phyloP scores from a whole-genome alignment of 2,113 vertebrate species.

The Prochilodus magdalenae region DNA sequence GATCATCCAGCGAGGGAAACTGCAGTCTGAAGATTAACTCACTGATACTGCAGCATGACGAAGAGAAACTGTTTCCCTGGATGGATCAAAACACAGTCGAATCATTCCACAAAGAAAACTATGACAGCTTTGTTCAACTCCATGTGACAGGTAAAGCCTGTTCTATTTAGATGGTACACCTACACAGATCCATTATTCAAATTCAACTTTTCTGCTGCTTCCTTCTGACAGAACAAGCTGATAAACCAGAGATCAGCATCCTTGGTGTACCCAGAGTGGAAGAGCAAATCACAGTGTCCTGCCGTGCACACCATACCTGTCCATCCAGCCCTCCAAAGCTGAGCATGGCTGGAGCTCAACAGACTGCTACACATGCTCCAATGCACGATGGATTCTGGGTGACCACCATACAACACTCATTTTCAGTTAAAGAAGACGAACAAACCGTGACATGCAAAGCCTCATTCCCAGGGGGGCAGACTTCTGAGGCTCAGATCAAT shows the following conservation, averaged over 20 bases:
- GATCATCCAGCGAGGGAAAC: constrained; percentile 7
- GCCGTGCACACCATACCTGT: constrained; percentile 62
- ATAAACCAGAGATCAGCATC: constrained; percentile 59
- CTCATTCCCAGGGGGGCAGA: constrained; percentile 52
- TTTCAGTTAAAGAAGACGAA: constrained; percentile 58
- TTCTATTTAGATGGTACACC: no score
- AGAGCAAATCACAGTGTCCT: constrained; percentile 59
- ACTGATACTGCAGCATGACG: not conserved
- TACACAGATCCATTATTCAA: no score
- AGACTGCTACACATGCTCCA: not conserved
- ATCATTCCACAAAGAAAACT: constrained; percentile 26
- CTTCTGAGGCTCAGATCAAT: constrained; percentile 45
- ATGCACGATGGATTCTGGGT: constrained; percentile 31
- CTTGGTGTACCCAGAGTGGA: constrained; percentile 58
- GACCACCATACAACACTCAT: constrained; percentile 22
- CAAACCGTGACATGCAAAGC: constrained; percentile 60
- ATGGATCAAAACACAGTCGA: constrained; percentile 18
- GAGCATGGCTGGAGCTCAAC: no score
- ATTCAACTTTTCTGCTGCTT: constrained; percentile 6
- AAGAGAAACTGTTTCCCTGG: constrained; percentile 32
- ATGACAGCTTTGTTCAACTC: constrained; percentile 24
- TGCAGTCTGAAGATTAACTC: constrained; percentile 39
- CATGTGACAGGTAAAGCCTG: constrained; percentile 17
- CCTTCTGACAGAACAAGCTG: constrained; percentile 58
- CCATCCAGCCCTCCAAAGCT: constrained; percentile 52